Base-by-base conservation (phyloP, 2,797 vertebrate species). In the Nothura maculosa region DNA sequence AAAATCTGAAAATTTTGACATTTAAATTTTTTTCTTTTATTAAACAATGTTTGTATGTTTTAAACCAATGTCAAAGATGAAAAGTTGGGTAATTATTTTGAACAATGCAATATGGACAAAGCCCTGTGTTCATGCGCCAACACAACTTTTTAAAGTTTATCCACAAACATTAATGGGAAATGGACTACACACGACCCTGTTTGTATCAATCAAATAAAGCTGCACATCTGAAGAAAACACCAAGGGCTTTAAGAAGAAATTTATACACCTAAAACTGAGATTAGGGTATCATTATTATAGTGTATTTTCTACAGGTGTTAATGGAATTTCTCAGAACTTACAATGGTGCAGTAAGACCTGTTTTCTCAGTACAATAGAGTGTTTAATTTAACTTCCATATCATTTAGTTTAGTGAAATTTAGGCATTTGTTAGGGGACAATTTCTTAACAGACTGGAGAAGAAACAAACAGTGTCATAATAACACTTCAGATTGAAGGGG, bases 61-160 rank as follows among this genome's bases (percentile, higher is more conserved):
- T 45, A 86, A 90, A 91, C 69, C 68, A 86, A 72, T 62, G 64
- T 88, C 64, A 79, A 90, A 82, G 64, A 91, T 85, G 66, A 55
- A 40, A 79, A 80, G n/a, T 1, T 82, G 78, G 74, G n/a, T 76
- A 82, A 74, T 30, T 13, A 40, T 81, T 93, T 88, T 40, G 79
- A 80, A 93, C 40, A 82, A 69, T 57, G 43, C 34, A 54, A 13
- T 86, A 90, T 28, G 30, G 67, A 70, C 13, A 63, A 86, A 32
- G 25, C 25, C 54, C 54, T 64, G 6, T 89, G 81, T 89, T 68
- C 43, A 47, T 43, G 11, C 19, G 28, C 74, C 63, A 94, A 5
- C 4, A 20, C n/a, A 4, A 21, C 5, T 85, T 64, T 61, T 43
- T 73, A 76, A 85, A 83, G 27, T 73, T 10, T 82, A 58, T 67